Evolutionary conservation across 2,888 invertebrate genomes (phyloP).

Genomic region (Cantharis rustica): DNA sequence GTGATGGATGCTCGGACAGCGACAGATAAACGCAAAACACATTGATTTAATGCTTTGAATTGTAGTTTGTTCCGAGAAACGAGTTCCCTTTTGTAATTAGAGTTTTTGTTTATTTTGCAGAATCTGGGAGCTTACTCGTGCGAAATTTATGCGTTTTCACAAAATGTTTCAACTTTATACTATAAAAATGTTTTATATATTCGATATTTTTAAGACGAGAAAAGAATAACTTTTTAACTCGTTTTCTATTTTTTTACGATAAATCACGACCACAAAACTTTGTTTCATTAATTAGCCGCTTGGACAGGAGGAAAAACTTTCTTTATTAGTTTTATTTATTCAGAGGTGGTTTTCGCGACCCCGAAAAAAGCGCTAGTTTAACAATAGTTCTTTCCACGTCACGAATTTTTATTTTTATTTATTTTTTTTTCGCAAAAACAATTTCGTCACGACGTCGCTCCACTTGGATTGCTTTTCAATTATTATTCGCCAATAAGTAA

Average conservation of each 20-base stretch:
- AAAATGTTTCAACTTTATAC: slow-evolving; percentile 31
- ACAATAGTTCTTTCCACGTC: neutral
- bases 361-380: neutral
- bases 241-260: neutral
- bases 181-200: slow-evolving; percentile 15
- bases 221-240: neutral
- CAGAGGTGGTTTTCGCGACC: neutral
- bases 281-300: neutral
- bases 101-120: slow-evolving; percentile 37
- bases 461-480: neutral
- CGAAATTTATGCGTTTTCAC: slow-evolving; percentile 30
- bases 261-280: neutral
- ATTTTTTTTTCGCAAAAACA: neutral
- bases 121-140: slow-evolving; percentile 30
- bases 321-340: neutral
- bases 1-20: slow-evolving; percentile 56
- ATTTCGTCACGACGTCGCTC: neutral
- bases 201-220: slow-evolving; percentile 1
- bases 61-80: slow-evolving; percentile 54
- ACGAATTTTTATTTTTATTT: neutral
- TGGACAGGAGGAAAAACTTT: neutral
- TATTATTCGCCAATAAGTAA: neutral
- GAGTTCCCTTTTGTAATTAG: slow-evolving; percentile 56
- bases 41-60: slow-evolving; percentile 56
- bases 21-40: slow-evolving; percentile 59